phyloP scores from a whole-genome alignment of 2,888 invertebrate genomes.

The Rosalia funebris region DNA sequence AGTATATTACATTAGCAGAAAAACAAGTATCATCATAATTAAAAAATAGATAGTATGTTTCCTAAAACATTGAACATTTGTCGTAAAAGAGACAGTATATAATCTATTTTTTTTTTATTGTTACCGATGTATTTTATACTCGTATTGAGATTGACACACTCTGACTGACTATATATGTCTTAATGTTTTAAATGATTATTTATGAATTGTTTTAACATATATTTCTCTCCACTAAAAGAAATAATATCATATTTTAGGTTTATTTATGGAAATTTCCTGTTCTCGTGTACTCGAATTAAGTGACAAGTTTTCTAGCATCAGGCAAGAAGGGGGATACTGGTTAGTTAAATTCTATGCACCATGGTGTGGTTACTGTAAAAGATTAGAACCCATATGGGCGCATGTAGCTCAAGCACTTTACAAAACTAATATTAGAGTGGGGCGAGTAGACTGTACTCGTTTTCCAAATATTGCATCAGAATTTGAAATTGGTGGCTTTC shows the following conservation, averaged over 20 bases:
- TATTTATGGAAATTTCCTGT: conserved; percentile 18
- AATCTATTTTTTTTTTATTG: no score
- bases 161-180: no score
- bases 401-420: conserved; percentile 91
- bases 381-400: conserved; percentile 92
- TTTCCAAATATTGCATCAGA: conserved; percentile 86
- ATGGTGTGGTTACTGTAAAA: conserved; percentile 98
- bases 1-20: no score
- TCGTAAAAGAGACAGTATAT: no score
- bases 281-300: conserved; percentile 85
- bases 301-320: conserved; percentile 75
- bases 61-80: no score
- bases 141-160: no score
- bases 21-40: no score
- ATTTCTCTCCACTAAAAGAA: no score
- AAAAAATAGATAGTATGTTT: no score
- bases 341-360: conserved; percentile 97
- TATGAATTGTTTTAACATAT: no score
- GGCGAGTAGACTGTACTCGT: conserved; percentile 92
- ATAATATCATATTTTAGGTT: conserved; percentile 29
- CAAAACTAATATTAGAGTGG: conserved; percentile 86
- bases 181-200: no score
- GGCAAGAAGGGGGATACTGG: conserved; percentile 80
- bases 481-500: conserved; percentile 90
- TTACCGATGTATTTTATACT: no score